phyloP scores from a whole-genome alignment of 2,797 vertebrate genomes.

The Callimico goeldii region DNA sequence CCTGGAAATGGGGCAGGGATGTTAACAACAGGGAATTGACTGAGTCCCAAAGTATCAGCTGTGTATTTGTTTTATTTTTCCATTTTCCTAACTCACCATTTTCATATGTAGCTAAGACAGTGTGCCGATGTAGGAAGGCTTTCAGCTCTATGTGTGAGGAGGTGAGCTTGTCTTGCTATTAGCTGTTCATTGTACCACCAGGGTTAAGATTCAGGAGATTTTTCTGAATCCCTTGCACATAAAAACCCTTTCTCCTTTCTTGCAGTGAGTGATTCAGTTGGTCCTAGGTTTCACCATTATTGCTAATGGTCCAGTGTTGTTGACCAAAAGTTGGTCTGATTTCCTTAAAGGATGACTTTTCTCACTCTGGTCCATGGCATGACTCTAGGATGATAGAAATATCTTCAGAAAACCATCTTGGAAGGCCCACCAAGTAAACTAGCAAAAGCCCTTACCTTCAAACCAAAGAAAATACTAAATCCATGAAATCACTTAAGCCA shows the following conservation, averaged over 20 bases:
- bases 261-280: neutral
- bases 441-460: slow-evolving; percentile 66
- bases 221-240: neutral
- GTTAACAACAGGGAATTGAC: neutral
- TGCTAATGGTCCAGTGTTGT: neutral
- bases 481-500: slow-evolving; percentile 75
- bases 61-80: neutral
- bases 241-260: neutral
- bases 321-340: neutral
- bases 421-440: slow-evolving; percentile 50
- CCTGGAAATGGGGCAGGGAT: neutral
- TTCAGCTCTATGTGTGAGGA: neutral
- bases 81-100: neutral
- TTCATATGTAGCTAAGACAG: neutral
- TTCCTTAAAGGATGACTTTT: neutral
- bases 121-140: neutral
- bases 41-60: neutral
- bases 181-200: neutral
- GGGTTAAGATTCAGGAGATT: neutral
- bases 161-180: neutral
- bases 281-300: neutral
- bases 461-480: slow-evolving; percentile 80
- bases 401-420: slow-evolving; percentile 27
- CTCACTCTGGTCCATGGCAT: neutral
- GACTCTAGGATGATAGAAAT: neutral